These are phyloP conservation scores for Helicoverpa armigera DNA, from an alignment of 1,140 invertebrate species.

Conservation along the genomic window DNA sequence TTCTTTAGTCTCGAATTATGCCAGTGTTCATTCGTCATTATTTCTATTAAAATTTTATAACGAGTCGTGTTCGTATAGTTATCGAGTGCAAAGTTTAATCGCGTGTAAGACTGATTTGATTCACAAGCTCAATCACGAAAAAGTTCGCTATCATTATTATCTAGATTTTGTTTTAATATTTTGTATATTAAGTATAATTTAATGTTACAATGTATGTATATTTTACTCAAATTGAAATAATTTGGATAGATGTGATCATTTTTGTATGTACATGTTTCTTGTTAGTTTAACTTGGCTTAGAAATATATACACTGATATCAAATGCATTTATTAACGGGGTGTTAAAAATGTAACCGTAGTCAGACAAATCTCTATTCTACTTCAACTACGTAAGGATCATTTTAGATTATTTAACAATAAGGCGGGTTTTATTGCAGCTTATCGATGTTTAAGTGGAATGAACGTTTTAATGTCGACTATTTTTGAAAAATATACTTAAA, in stretches of 20 bases:
- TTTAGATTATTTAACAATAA: background rate
- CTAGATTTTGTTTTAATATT: conserved; percentile 59
- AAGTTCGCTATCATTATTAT: conserved; percentile 47
- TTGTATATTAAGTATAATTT: conserved; percentile 49
- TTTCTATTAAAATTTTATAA: conserved; percentile 36
- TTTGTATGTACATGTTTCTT: conserved; percentile 34
- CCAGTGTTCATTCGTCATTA: conserved; percentile 1
- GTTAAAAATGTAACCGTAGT: conserved; percentile 10
- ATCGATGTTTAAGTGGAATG: background rate
- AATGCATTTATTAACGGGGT: conserved; percentile 45
- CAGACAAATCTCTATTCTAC: conserved; percentile 41
- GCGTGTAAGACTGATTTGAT: conserved; percentile 64
- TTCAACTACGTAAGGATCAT: conserved; percentile 11
- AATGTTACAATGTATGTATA: conserved; percentile 25
- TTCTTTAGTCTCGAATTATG: conserved; percentile 17
- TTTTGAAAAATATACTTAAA: conserved; percentile 24
- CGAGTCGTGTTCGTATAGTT: conserved; percentile 30
- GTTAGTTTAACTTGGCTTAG: conserved; percentile 35
- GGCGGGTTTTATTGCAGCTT: background rate
- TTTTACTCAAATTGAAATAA: conserved; percentile 27
- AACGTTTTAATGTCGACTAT: conserved; percentile 5
- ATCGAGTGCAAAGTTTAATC: conserved; percentile 40
- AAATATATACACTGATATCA: conserved; percentile 38
- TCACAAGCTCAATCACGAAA: conserved; percentile 61
- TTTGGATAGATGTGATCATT: conserved; percentile 29